These are phyloP conservation scores for Xanthia icteritia DNA, from an alignment of 2,888 invertebrate genomes.

Conservation along the genomic window DNA sequence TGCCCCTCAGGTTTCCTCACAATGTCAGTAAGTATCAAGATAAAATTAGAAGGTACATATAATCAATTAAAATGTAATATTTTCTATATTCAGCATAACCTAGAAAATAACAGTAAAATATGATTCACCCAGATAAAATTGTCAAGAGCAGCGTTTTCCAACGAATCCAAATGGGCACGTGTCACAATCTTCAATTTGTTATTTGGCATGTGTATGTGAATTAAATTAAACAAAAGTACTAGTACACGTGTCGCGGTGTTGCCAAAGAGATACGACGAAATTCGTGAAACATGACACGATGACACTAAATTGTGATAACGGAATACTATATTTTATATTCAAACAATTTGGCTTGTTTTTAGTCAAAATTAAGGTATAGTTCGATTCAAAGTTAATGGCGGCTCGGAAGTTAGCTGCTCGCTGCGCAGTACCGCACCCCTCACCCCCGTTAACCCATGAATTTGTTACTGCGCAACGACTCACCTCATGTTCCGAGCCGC, in stretches of 20 bases:
- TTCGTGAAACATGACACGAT: conserved; percentile 36
- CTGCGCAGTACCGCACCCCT: too few relatives aligned
- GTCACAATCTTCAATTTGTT: conserved; percentile 19
- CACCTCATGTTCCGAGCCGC: too few relatives aligned
- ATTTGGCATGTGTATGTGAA: conserved; percentile 36
- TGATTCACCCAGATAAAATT: conserved; percentile 51
- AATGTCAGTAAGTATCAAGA: too few relatives aligned
- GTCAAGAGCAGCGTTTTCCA: conserved; percentile 5
- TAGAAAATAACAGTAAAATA: conserved; percentile 37
- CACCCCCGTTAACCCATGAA: too few relatives aligned
- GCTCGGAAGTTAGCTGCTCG: too few relatives aligned
- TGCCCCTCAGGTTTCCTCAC: neutral
- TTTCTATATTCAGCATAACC: neutral
- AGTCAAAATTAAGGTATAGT: neutral
- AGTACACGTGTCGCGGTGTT: conserved; percentile 47
- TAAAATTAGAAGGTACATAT: neutral
- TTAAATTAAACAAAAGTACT: conserved; percentile 40
- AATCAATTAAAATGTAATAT: too few relatives aligned
- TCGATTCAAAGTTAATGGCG: too few relatives aligned
- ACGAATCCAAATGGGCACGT: conserved; percentile 36
- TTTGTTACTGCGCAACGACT: too few relatives aligned
- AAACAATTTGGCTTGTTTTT: neutral
- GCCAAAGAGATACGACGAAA: conserved; percentile 38
- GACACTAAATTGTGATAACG: conserved; percentile 17
- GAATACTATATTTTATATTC: neutral